A percentile compares a stretch with the other conserved stretches of the same genome.
Evolutionary conservation across 2,113 vertebrate species (phyloP).

Genomic region (Thunnus thynnus): DNA sequence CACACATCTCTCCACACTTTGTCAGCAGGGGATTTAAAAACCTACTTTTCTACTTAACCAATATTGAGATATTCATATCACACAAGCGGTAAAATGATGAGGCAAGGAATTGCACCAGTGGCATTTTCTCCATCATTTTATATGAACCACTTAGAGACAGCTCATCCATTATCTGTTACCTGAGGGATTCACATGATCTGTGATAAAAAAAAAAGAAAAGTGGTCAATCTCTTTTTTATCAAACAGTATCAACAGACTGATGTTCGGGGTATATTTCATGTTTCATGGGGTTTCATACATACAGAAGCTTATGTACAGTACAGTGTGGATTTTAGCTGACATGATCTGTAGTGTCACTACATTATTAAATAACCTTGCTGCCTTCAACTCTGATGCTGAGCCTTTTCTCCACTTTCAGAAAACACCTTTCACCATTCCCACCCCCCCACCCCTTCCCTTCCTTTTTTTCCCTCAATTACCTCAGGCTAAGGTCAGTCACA

Average conservation of each 20-base stretch:
- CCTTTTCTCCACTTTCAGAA: neutral
- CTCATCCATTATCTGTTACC: constrained; percentile 41
- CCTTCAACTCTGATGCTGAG: constrained; percentile 1
- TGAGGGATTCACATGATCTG: constrained; percentile 3
- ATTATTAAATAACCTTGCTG: constrained; percentile 25
- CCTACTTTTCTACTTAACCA: constrained; percentile 39
- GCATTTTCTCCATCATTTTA: constrained; percentile 35
- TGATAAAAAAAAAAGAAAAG: constrained; percentile 8
- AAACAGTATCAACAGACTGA: constrained; percentile 3
- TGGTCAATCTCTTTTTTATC: neutral
- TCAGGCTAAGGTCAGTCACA: constrained; percentile 40
- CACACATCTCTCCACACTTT: constrained; percentile 43
- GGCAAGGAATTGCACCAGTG: constrained; percentile 11
- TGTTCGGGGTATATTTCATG: neutral
- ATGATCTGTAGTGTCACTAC: constrained; percentile 19
- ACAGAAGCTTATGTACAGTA: constrained; percentile 2
- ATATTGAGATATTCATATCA: constrained; percentile 42
- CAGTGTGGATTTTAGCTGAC: constrained; percentile 16
- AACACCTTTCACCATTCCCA: constrained; percentile 26
- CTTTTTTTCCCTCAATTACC: neutral
- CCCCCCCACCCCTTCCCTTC: neutral
- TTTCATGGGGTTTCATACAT: neutral
- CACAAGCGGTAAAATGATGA: constrained; percentile 45
- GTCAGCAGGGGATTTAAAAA: constrained; percentile 56
- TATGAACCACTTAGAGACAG: constrained; percentile 32